Percentiles rank a stretch among this genome's conserved stretches.
These are phyloP conservation scores for Aporophyla nigra DNA, from an alignment of 2,888 invertebrate genomes.

Conservation along the genomic window DNA sequence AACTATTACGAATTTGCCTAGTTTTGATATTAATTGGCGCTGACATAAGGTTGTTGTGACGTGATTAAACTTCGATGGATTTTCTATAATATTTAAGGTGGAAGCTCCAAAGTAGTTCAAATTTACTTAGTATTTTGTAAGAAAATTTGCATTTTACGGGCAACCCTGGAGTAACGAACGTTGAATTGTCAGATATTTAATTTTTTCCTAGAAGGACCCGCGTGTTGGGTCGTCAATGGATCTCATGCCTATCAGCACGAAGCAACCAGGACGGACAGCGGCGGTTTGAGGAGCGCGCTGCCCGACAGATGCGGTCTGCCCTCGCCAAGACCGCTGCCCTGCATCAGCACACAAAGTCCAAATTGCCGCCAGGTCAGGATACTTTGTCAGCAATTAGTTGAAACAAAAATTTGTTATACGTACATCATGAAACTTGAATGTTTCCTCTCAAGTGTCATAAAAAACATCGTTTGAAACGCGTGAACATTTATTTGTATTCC, in stretches of 20 bases:
- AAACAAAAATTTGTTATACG: too few relatives aligned
- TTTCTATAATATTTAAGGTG: too few relatives aligned
- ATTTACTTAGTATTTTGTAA: too few relatives aligned
- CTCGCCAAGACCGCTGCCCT: slow-evolving; percentile 87
- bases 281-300: slow-evolving; percentile 95
- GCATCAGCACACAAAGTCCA: slow-evolving; percentile 71
- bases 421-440: too few relatives aligned
- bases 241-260: slow-evolving; percentile 93
- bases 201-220: slow-evolving; percentile 73
- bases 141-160: too few relatives aligned
- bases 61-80: too few relatives aligned
- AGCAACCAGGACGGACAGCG: slow-evolving; percentile 97
- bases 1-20: too few relatives aligned
- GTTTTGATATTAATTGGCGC: neutral
- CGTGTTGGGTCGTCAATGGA: slow-evolving; percentile 93
- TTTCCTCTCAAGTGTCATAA: too few relatives aligned
- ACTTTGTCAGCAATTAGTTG: neutral
- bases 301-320: slow-evolving; percentile 92
- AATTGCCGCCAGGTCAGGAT: slow-evolving; percentile 77
- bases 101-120: too few relatives aligned
- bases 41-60: neutral
- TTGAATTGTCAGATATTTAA: neutral
- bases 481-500: neutral
- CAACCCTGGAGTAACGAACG: too few relatives aligned
- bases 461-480: neutral